Evolutionary conservation across 2,797 vertebrate species (phyloP).

Genomic region (Phataginus tetradactyla): DNA sequence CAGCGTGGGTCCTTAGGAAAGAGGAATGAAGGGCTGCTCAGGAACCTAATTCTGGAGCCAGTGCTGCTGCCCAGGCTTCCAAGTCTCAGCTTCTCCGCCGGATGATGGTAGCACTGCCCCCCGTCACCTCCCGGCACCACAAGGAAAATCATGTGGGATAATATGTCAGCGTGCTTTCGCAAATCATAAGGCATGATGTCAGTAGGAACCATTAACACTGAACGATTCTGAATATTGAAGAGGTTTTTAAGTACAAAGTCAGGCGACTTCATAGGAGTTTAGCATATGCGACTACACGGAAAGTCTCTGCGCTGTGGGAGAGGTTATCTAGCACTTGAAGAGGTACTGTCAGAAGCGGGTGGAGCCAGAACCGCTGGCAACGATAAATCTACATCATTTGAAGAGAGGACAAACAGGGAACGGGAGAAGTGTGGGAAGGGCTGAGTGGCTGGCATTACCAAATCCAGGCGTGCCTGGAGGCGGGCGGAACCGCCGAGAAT

Average conservation of each 20-base stretch:
- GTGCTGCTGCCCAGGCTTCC: neutral
- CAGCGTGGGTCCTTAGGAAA: neutral
- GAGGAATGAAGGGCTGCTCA: neutral
- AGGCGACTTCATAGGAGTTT: neutral
- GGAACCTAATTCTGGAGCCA: neutral
- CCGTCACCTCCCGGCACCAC: neutral
- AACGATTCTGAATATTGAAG: neutral
- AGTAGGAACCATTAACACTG: neutral
- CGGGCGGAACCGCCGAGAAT: neutral
- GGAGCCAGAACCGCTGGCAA: neutral
- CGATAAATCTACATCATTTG: neutral
- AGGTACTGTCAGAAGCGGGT: neutral
- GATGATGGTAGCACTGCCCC: neutral
- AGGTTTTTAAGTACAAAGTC: conserved; percentile 41
- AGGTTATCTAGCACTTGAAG: neutral
- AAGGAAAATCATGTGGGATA: neutral
- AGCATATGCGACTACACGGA: neutral
- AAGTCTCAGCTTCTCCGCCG: neutral
- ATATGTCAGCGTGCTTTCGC: neutral
- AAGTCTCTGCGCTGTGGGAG: neutral
- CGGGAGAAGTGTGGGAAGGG: neutral
- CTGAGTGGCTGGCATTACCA: neutral
- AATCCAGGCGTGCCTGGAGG: neutral
- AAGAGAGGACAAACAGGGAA: neutral
- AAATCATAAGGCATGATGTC: neutral